These are phyloP conservation scores for Leiothrix lutea DNA, from an alignment of 2,113 vertebrate genomes.

Conservation along the genomic window DNA sequence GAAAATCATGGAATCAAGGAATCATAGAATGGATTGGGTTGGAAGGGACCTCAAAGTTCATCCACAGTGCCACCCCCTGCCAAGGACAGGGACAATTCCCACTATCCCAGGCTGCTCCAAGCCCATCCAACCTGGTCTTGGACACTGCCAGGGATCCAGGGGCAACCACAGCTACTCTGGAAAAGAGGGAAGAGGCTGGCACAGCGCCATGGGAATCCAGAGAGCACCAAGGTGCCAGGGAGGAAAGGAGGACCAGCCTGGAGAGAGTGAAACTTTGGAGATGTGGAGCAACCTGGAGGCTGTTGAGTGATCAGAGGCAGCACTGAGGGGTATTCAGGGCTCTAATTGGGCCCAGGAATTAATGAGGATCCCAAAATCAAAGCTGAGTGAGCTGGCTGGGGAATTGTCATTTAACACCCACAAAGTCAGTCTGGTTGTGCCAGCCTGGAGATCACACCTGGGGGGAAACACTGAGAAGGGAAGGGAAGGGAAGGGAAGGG, in stretches of 20 bases:
- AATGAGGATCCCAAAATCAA: neutral
- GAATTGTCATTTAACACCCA: neutral
- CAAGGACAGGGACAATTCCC: neutral
- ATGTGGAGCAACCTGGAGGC: neutral
- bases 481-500: too few species aligned
- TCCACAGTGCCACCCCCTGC: neutral
- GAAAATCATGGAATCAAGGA: neutral
- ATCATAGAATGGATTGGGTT: neutral
- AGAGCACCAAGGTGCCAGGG: fast-evolving
- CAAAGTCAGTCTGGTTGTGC: neutral
- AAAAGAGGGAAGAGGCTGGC: neutral
- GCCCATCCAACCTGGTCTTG: neutral
- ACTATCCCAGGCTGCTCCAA: neutral
- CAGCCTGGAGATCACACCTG: neutral
- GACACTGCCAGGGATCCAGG: neutral
- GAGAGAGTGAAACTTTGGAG: neutral
- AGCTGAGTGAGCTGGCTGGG: neutral
- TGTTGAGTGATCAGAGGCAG: neutral
- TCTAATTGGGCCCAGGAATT: neutral
- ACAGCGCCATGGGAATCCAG: fast-evolving
- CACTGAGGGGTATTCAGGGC: fast-evolving
- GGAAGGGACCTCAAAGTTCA: neutral
- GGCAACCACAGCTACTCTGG: neutral
- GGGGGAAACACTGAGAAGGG: too few species aligned
- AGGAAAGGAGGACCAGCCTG: neutral